Base-by-base conservation (phyloP, 2,113 vertebrate genomes). In the Malurus alboscapulatus region DNA sequence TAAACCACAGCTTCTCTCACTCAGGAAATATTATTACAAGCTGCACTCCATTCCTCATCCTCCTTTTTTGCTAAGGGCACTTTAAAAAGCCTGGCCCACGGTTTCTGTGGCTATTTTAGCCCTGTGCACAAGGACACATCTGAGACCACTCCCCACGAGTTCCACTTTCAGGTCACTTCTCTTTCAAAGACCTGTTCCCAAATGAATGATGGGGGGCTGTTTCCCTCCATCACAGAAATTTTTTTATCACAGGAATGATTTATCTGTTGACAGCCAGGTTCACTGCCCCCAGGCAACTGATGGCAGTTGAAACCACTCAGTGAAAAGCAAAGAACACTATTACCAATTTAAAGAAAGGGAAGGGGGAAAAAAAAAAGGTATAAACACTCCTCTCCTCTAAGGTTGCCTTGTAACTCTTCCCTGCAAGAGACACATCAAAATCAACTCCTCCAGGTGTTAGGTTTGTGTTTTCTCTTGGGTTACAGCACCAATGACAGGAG, bases 241-340 rank as follows among this genome's bases (percentile, higher is more conserved):
- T 89, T 89, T 78, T 83, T 50, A 75, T 80, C 90, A 85, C 45
- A 85, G 44, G 79, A 88, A 63, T 92, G 90, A 94, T 92, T 95
- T 94, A 93, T 94, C 87, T 94, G 87, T 91, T 87, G 92, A 95
- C 93, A 96, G 78, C 47, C 44, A 73, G 47, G 93, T 90, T 90
- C 78, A 67, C 27, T 59, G 48, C 72, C 94, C 87, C 40, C 94
- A 91, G 85, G 95, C 87, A 93, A 80, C 44, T 63, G 36, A 77
- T 84, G 72, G 74, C 79, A 88, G 59, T 36, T 74, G 87, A 95
- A 94, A 90, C 84, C 68, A 85, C 75, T 91, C 93, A 44, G 53
- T 29, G 59, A 80, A 93, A 91, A 91, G 65, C 55, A 80, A 73
- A 62, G 87, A 94, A 65, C 48, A 42, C 55, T 48, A 40, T 48